A percentile compares a stretch with the other conserved stretches of the same genome.
Conservation (phyloP, 2,888 invertebrate genomes). For the Callosobruchus maculatus region DNA sequence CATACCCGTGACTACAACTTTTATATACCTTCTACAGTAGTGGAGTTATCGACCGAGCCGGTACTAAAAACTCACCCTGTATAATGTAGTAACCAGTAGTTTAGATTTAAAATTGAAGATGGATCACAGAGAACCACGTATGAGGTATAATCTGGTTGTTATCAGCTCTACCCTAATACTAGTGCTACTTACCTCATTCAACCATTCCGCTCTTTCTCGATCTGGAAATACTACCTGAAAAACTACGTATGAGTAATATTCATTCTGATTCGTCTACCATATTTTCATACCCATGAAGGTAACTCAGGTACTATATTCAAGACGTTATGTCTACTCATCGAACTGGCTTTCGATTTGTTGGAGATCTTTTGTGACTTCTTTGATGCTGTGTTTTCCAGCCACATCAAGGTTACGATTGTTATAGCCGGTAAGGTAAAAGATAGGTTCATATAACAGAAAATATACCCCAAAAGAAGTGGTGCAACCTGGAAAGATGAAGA, state of each 20-base stretch:
- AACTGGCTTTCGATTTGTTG: conserved; percentile 28
- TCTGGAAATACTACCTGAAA: conserved; percentile 38
- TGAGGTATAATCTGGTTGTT: too few relatives aligned
- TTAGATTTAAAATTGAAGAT: too few relatives aligned
- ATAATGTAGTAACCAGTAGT: too few relatives aligned
- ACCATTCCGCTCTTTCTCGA: conserved; percentile 39
- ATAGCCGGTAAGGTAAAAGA: conserved; percentile 29
- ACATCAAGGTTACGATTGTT: conserved; percentile 27
- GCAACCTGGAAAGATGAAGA: conserved; percentile 22
- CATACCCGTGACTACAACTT: too few relatives aligned
- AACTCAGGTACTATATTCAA: conserved; percentile 33
- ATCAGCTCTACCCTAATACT: too few relatives aligned
- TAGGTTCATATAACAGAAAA: conserved; percentile 30
- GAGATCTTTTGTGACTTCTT: conserved; percentile 28
- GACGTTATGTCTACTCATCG: conserved; percentile 32
- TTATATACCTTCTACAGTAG: too few relatives aligned
- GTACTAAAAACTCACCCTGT: too few relatives aligned
- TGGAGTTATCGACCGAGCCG: too few relatives aligned
- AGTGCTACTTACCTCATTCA: conserved; percentile 35
- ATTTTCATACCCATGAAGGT: conserved; percentile 33
- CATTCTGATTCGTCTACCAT: not conserved
- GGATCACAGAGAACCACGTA: too few relatives aligned
- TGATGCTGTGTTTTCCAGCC: conserved; percentile 30
- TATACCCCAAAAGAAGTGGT: conserved; percentile 31
- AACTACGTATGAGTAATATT: conserved; percentile 27